Base-by-base conservation (phyloP, 2,797 vertebrate genomes). In the Paguma larvata region DNA sequence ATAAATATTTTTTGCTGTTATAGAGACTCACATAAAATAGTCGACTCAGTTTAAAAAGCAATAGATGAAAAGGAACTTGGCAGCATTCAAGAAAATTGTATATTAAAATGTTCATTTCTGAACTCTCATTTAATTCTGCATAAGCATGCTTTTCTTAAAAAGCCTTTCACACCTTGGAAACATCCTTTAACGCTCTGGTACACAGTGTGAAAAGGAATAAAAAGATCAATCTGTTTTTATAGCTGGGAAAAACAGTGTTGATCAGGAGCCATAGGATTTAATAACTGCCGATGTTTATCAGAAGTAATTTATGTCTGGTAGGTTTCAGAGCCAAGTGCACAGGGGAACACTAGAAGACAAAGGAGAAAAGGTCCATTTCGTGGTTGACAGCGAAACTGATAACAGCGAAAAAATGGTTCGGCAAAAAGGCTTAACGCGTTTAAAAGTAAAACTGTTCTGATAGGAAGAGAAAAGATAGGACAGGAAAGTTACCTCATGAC, bases 261-360 rank as follows among this genome's bases (percentile, higher is more conserved):
- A 88, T 90, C 83, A 89, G n/a, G 75, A 89, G 79, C 19, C 68
- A 83, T 38, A 95, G 18, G 30, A 85, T 83, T 86, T 72, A 96
- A 32, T 77, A 95, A 75, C 34, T 41, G 78, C 27, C 59, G 46
- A 85, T 67, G 3, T n/a, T 95, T 90, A 63, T 89, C 73, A 93
- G 19, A 94, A 95, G 38, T 67, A 70, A 91, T 53, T 70, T 88
- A 65, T 85, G 48, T 92, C 27, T 41, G 21, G 25, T 89, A 95
- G 2, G 15, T 67, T 95, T 90, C 53, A 78, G 27, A 97, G 68
- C 4, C 27, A 84, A 82, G 68, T 62, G 65, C 38, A 72, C 6
- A 89, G 19, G n/a, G 18, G 51, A 82, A 83, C 15, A 88, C 21
- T 56, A 59, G 13, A 84, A 59, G 27, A 93, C 59, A 87, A 75